phyloP scores from a whole-genome alignment of 2,888 invertebrate genomes.

The Candidula unifasciata region DNA sequence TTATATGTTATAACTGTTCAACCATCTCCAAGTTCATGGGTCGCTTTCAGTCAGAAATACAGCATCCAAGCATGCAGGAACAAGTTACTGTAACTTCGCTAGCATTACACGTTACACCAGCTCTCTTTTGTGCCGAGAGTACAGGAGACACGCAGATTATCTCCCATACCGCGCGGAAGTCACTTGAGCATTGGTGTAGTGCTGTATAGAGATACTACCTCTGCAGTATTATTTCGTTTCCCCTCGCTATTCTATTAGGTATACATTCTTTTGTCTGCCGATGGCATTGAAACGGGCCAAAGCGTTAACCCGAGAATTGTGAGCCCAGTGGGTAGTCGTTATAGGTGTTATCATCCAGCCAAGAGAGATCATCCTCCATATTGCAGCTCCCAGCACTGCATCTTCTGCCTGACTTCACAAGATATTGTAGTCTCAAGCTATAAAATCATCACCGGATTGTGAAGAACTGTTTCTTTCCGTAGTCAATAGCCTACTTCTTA shows the following conservation, averaged over 20 bases:
- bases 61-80: too few species aligned
- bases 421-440: too few species aligned
- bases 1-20: too few species aligned
- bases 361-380: background rate
- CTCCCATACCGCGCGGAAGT: background rate
- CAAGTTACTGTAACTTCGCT: too few species aligned
- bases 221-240: background rate
- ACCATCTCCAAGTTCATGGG: too few species aligned
- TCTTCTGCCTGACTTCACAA: background rate
- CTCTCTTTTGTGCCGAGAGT: too few species aligned
- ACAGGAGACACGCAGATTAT: background rate
- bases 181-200: background rate
- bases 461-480: too few species aligned
- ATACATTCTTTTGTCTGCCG: background rate
- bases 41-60: too few species aligned
- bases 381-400: background rate
- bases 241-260: background rate
- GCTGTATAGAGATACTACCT: background rate
- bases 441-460: too few species aligned
- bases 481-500: too few species aligned
- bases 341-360: background rate
- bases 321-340: background rate
- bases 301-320: background rate
- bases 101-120: too few species aligned
- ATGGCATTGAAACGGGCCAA: background rate